Conservation (phyloP, 2,797 vertebrate genomes). For the Manis pentadactyla region DNA sequence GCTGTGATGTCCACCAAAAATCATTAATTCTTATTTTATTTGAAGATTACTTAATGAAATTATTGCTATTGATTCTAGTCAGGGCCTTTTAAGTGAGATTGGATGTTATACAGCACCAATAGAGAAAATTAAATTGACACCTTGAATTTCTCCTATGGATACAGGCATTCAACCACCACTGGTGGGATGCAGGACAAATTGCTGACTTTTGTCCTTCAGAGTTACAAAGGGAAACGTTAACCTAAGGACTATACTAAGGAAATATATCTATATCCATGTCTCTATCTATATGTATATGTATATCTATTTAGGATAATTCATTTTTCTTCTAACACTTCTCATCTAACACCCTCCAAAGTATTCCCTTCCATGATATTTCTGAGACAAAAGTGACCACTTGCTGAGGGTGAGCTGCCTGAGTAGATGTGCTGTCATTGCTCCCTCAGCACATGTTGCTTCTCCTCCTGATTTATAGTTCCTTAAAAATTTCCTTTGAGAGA, state of each 20-base stretch:
- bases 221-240: neutral
- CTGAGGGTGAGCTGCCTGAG: neutral
- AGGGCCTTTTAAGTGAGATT: neutral
- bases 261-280: neutral
- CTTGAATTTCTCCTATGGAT: neutral
- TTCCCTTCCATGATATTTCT: neutral
- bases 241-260: neutral
- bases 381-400: neutral
- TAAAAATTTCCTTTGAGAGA: neutral
- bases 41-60: neutral
- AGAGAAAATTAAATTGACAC: neutral
- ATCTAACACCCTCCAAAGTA: neutral
- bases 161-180: neutral
- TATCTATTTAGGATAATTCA: neutral
- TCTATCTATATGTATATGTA: neutral
- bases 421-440: neutral
- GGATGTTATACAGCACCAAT: neutral
- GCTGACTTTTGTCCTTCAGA: neutral
- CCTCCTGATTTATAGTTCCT: neutral
- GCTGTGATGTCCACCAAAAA: neutral
- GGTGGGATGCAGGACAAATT: neutral
- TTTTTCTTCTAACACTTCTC: neutral
- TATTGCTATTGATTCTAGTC: neutral
- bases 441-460: neutral
- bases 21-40: conserved; percentile 4